Percentiles rank a stretch among this genome's conserved stretches.
Evolutionary conservation across 2,113 vertebrate genomes (phyloP).

Genomic region (Mystacornis crossleyi): DNA sequence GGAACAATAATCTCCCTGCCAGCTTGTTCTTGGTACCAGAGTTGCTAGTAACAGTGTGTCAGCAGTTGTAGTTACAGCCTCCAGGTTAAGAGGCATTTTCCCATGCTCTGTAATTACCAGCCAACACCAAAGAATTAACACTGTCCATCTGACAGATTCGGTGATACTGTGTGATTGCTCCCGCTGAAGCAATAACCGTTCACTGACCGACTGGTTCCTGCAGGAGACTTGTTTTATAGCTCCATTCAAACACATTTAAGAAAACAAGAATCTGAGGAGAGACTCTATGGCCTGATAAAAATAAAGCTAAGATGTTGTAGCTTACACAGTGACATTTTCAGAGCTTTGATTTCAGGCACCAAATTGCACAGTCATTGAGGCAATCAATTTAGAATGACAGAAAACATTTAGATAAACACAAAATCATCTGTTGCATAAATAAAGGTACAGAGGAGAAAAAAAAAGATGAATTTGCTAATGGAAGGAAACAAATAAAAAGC

Average conservation of each 20-base stretch:
- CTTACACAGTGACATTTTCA: neutral
- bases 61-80: neutral
- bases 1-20: neutral
- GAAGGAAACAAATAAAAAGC: neutral
- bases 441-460: neutral
- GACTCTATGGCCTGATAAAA: neutral
- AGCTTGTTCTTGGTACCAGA: neutral
- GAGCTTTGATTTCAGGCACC: constrained; percentile 7
- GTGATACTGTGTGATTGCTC: constrained; percentile 37
- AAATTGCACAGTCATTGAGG: neutral
- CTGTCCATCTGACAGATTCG: neutral
- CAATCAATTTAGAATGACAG: neutral
- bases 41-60: neutral
- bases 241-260: neutral
- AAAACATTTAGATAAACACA: neutral
- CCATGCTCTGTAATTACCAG: constrained; percentile 38
- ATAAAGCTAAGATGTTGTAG: neutral
- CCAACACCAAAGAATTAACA: constrained; percentile 31
- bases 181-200: neutral
- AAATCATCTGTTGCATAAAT: neutral
- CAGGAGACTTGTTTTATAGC: neutral
- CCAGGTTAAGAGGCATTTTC: neutral
- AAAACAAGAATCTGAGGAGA: neutral
- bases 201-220: neutral
- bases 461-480: neutral